These are phyloP conservation scores for Chrysotoxum bicinctum DNA, from an alignment of 2,888 invertebrate species.

Conservation along the genomic window DNA sequence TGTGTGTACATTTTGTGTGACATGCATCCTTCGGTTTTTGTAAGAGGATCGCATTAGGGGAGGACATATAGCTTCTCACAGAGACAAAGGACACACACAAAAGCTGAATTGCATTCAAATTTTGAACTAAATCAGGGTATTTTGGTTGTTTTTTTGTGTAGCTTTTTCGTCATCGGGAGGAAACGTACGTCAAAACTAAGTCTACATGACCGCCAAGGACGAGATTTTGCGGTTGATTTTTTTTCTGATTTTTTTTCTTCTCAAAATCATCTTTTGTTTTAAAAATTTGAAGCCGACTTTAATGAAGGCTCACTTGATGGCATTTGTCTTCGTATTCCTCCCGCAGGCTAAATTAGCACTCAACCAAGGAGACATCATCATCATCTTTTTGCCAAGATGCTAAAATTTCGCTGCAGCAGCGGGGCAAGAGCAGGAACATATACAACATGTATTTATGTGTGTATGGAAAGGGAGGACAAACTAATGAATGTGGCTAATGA, in stretches of 20 bases:
- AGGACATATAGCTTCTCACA: conserved; percentile 4
- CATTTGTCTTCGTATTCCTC: conserved; percentile 28
- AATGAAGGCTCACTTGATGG: conserved; percentile 54
- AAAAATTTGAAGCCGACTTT: conserved; percentile 29
- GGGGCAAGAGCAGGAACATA: no score
- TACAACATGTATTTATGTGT: not conserved
- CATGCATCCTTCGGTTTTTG: conserved; percentile 54
- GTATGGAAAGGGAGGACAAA: conserved; percentile 3
- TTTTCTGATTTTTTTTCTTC: not conserved
- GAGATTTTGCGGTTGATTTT: conserved; percentile 2
- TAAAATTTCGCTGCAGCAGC: not conserved
- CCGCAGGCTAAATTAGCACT: conserved; percentile 61
- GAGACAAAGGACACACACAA: conserved; percentile 60
- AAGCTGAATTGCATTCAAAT: conserved; percentile 59
- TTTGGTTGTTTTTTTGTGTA: not conserved
- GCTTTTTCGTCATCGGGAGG: conserved; percentile 32
- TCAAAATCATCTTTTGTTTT: conserved; percentile 15
- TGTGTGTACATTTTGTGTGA: conserved; percentile 57
- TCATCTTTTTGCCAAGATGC: conserved; percentile 29
- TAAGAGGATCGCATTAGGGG: conserved; percentile 55
- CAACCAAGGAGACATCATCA: conserved; percentile 67
- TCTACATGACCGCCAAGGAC: conserved; percentile 67
- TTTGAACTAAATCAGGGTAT: conserved; percentile 32
- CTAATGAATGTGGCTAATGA: conserved; percentile 71
- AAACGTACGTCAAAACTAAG: conserved; percentile 61